Evolutionary conservation across 35 echinoderm and acorn worm species (phyloP).

Genomic region (Lytechinus variegatus): DNA sequence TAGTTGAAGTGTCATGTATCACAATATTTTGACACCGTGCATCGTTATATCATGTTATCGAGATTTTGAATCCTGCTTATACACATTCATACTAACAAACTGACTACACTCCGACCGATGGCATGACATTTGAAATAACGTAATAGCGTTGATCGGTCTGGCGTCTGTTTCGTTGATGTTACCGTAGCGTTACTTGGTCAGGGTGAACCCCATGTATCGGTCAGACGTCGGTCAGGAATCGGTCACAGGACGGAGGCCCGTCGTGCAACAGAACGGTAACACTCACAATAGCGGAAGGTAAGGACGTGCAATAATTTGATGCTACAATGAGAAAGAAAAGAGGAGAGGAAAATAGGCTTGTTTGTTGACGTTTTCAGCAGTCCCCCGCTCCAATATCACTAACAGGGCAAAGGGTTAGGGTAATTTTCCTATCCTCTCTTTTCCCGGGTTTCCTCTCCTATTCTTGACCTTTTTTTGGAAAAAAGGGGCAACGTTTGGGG

Average conservation of each 20-base stretch:
- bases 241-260: not conserved
- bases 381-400: not conserved
- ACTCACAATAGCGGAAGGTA: not conserved
- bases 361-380: conserved; percentile 40
- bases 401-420: conserved; percentile 25
- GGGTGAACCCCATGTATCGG: too few relatives aligned
- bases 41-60: too few relatives aligned
- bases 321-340: not conserved
- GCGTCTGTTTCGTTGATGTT: too few relatives aligned
- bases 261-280: not conserved
- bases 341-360: conserved; percentile 29
- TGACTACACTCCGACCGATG: too few relatives aligned
- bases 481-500: not conserved
- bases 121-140: too few relatives aligned
- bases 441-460: not conserved
- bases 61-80: too few relatives aligned
- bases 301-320: not conserved
- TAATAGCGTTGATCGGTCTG: too few relatives aligned
- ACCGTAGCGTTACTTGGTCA: too few relatives aligned
- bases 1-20: too few relatives aligned
- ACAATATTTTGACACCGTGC: too few relatives aligned
- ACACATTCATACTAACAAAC: too few relatives aligned
- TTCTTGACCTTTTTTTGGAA: not conserved
- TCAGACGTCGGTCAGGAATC: not conserved
- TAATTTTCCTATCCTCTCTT: conserved; percentile 1